Base-by-base conservation (phyloP, 2,888 invertebrate genomes). In the Anagyrus pseudococci region DNA sequence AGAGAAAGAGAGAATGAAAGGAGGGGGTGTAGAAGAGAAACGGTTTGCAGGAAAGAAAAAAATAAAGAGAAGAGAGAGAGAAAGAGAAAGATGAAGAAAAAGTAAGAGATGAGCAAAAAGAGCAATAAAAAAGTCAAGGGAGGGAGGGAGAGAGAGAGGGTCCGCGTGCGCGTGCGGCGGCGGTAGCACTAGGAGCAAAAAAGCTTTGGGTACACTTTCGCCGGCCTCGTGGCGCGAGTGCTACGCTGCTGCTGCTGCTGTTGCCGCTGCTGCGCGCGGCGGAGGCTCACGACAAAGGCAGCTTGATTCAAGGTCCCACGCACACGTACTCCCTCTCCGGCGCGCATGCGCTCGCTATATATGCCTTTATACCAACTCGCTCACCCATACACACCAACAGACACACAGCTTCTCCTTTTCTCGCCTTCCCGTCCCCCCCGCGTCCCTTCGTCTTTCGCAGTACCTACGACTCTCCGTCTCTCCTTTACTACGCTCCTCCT, bases 271-370 rank as follows among this genome's bases (percentile, higher is more conserved):
- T 15, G 8, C 43, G 43, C 22, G 46, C 46, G 46, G 22, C 46
- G 49, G 75, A 73, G 74, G 74, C 76, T 74, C 78, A 77, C 78
- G 79, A 80, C 79, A 78, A 80, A 80, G 78, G 79, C 80, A 77
- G 78, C 75, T 74, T 74, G 80, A 79, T 79, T 80, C 80, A 80
- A 79, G 80, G 80, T 79, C 79, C 78, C 69, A 69, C 69, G 66
- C 68, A 61, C 64, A 67, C 61, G 64, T 59, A 60, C 52, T 52
- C 54, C 26, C 44, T 64, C 43, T 19, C 29, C 23, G 25, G 47
- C 37, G 15, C 37, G 25, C 25, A 6, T 41, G 3, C 48, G 23
- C 49, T 37, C 50, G 10, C 37, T n/a, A n/a, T n/a, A n/a, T n/a
- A n/a, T n/a, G n/a, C n/a, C n/a, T n/a, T n/a, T n/a, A n/a, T n/a